Evolutionary conservation across 2,888 invertebrate species (phyloP).

Genomic region (Temnothorax rugatulus): DNA sequence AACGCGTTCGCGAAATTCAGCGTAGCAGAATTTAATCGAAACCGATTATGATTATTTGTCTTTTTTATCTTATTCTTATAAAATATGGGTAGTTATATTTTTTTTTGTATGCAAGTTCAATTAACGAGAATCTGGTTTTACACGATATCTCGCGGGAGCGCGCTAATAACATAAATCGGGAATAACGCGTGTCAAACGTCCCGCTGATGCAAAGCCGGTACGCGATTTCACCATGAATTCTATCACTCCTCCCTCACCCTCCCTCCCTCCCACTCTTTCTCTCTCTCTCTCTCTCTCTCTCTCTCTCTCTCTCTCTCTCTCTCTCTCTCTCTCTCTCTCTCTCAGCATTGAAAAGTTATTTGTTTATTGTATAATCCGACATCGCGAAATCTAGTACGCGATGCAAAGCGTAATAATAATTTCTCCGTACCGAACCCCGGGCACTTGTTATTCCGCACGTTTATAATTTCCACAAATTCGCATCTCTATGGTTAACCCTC

Average conservation of each 20-base stretch:
- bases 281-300: background rate
- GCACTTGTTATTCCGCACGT: constrained; percentile 7
- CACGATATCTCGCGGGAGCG: constrained; percentile 30
- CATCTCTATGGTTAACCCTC: background rate
- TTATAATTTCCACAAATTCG: constrained; percentile 21
- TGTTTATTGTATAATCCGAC: constrained; percentile 37
- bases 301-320: no score
- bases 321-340: background rate
- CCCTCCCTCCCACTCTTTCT: background rate
- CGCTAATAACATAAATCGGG: constrained; percentile 48
- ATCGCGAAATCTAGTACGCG: background rate
- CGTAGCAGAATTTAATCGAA: constrained; percentile 15
- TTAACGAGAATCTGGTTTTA: constrained; percentile 39
- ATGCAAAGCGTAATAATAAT: constrained; percentile 10
- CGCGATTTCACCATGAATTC: constrained; percentile 20
- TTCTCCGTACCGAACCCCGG: background rate
- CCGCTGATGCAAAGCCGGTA: constrained; percentile 4
- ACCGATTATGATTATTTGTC: constrained; percentile 10
- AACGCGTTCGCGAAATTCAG: background rate
- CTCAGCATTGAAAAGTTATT: constrained; percentile 35
- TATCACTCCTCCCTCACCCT: background rate
- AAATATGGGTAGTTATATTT: constrained; percentile 20
- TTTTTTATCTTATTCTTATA: constrained; percentile 17
- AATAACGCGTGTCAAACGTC: constrained; percentile 48
- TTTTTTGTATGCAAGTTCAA: constrained; percentile 16